Base-by-base conservation (phyloP, 2,888 invertebrate species). In the Bellardia bayeri region DNA sequence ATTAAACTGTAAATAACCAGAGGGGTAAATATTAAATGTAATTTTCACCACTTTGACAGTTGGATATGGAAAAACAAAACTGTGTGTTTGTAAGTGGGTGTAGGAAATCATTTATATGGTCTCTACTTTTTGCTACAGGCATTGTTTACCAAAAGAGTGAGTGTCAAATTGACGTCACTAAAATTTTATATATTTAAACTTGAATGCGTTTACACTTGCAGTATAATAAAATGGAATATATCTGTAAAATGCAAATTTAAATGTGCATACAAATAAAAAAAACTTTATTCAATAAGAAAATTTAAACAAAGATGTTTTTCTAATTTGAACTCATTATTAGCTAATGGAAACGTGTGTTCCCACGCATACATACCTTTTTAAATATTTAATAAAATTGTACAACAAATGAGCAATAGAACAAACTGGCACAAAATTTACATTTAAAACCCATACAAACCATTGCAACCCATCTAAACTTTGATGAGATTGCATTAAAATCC, bases 1-100 rank as follows among this genome's bases (percentile, higher is more conserved):
- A 68, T 58, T 33, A 68, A 40, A 79, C 68, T 42, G 42, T 33
- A 66, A 68, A 58, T 30, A 13, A 23, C 56, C 68, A 45, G 68
- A 33, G 37, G 58, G 23, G 5, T 69, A 56, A 69, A 68, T 79
- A 56, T 23, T 69, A 68, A 69, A 79, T 61, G 58, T 69, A 79
- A 58, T 69, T 58, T 79, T 45, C 16, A 49, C 68, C 61, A 71
- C 23, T 79, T 69, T 80, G 79, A 56, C 69, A 79, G 68, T 56
- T 68, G 54, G 13, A 68, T 45, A 78, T 45, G 23, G 45, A 45
- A 58, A 54, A 69, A 58, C 42, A 69, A n/a, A 7, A 37, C 9
- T 9, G 0, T 3, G 14, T 11, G 0, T 16, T 0, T 54, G 33
- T n/a, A 40, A 7, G 14, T 49, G 14, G 8, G 11, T 23, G 23